Evolutionary conservation across 2,113 vertebrate genomes (phyloP).

Genomic region (Ailurus styani): DNA sequence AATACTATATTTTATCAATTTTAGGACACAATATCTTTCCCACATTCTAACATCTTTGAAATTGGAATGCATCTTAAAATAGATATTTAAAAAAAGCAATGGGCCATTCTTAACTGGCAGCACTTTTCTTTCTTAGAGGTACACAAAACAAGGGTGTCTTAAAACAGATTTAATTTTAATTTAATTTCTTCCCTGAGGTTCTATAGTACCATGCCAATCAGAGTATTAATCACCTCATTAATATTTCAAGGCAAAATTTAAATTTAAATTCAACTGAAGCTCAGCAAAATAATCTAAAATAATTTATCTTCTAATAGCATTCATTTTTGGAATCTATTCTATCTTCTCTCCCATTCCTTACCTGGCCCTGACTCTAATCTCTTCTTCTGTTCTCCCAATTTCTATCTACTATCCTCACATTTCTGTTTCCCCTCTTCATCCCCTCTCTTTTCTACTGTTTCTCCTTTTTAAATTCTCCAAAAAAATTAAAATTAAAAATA

Average conservation of each 20-base stretch:
- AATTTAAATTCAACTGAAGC: background rate
- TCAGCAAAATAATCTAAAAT: background rate
- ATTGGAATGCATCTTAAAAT: background rate
- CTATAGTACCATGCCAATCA: background rate
- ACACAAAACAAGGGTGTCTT: background rate
- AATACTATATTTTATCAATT: background rate
- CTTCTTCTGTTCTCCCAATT: background rate
- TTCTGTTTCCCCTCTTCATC: background rate
- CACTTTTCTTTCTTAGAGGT: background rate
- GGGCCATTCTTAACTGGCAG: background rate
- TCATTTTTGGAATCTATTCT: background rate
- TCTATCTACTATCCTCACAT: background rate
- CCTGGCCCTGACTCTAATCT: background rate
- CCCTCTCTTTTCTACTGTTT: background rate
- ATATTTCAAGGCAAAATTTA: conserved; percentile 20
- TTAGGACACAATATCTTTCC: background rate
- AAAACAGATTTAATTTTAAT: background rate
- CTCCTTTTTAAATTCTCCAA: background rate
- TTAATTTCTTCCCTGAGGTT: background rate
- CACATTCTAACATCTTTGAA: conserved; percentile 3
- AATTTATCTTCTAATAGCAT: background rate
- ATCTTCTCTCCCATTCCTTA: background rate
- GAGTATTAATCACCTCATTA: background rate
- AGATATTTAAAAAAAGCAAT: background rate
- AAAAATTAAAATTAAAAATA: background rate